Evolutionary conservation across 1,140 invertebrate genomes (phyloP).

Genomic region (Trachelipus rathkii): DNA sequence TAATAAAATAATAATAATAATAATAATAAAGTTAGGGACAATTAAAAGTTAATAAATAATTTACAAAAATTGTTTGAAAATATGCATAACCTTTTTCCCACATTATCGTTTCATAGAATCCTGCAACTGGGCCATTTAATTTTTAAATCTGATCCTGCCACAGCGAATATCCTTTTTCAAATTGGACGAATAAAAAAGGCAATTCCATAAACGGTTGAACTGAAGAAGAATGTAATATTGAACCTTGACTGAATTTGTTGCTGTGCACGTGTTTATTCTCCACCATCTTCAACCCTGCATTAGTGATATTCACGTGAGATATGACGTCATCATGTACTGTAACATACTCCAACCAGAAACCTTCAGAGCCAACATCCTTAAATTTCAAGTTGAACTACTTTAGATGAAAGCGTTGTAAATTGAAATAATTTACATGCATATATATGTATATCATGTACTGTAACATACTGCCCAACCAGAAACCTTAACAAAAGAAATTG

Average conservation of each 20-base stretch:
- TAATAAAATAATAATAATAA: too few relatives aligned
- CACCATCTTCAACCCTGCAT: constrained; percentile 81
- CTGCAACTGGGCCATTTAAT: constrained; percentile 54
- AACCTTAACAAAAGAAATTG: constrained; percentile 58
- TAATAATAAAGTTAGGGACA: too few relatives aligned
- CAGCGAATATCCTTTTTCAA: constrained; percentile 52
- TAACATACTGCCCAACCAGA: constrained; percentile 76
- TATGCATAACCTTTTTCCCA: constrained; percentile 54
- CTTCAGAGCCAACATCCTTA: too few relatives aligned
- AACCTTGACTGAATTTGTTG: constrained; percentile 72
- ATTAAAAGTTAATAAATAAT: too few relatives aligned
- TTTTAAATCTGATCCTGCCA: constrained; percentile 51
- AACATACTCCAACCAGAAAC: constrained; percentile 48
- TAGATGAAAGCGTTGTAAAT: too few relatives aligned
- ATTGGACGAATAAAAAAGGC: constrained; percentile 50
- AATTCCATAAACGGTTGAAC: constrained; percentile 78
- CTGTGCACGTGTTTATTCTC: constrained; percentile 82
- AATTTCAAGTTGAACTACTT: too few relatives aligned
- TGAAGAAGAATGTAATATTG: constrained; percentile 70
- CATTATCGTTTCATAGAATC: constrained; percentile 52
- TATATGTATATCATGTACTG: constrained; percentile 73
- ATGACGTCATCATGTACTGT: constrained; percentile 87
- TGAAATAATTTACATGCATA: too few relatives aligned
- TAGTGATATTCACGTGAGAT: constrained; percentile 88
- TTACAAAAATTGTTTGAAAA: not conserved